Evolutionary conservation across 2,888 invertebrate genomes (phyloP), one percentile per base, ranked within the genome.

Genomic region (Campoletis raptor): DNA sequence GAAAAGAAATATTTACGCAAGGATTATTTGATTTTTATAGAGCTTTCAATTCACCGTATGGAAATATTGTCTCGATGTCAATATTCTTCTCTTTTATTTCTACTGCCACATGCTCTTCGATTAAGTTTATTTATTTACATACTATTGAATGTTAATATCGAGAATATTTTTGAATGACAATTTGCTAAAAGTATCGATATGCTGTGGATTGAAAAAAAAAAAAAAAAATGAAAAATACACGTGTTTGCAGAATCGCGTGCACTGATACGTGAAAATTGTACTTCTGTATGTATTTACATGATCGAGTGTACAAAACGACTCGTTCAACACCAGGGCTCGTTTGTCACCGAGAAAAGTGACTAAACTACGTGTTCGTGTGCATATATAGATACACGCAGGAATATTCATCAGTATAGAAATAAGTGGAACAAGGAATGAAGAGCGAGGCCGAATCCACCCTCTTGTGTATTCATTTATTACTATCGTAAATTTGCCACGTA

Each of bases 261-360:
- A 69, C 52, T 54, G 18, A 81, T 70, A 70, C 72, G 67, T 70
- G 54, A 66, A 79, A 85, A 67, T 79, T 70, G 72, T 52, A 15
- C 64, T 78, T 21, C 36, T 72, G 40, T 73, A 40, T 45, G 30
- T 66, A 64, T 42, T 70, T 57, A 40, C 82, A 70, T 80, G 85
- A 83, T 85, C 85, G 74, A 79, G 69, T 64, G 76, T 52, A 48
- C 69, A 76, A 83, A 83, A 54, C 76, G 74, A 83, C 54, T 74
- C 54, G 79, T 76, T 80, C 79, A 72, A 36, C 54, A 36, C 42
- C 67, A 66, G 48, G 74, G 67, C 79, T 83, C 83, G 83, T 83
- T 85, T 83, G 70, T 82, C 83, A 83, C 67, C 30, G 74, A 74
- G 48, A 24, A 74, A 85, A 81, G 85, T 85, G 81, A 85, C 85